phyloP scores from a whole-genome alignment of 2,113 vertebrate species.

The Hipposideros armiger region DNA sequence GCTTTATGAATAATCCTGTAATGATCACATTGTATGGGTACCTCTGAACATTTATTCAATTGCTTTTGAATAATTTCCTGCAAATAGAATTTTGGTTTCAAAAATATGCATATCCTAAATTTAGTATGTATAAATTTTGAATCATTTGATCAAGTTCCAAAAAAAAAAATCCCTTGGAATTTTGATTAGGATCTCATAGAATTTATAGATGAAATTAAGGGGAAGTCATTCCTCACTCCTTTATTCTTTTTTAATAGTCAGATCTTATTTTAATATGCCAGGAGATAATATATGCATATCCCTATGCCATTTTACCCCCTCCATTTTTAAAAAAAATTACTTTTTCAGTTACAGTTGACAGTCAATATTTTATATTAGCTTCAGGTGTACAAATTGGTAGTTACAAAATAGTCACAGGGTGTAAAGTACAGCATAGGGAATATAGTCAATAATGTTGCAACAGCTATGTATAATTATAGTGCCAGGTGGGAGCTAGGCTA shows the following conservation, averaged over 20 bases:
- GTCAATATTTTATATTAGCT: too few species aligned
- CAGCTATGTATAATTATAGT: too few species aligned
- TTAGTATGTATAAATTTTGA: neutral
- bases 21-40: neutral
- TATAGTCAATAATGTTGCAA: too few species aligned
- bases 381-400: too few species aligned
- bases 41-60: neutral
- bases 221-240: neutral
- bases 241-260: neutral
- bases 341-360: too few species aligned
- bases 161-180: neutral
- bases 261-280: constrained; percentile 47
- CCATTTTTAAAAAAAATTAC: neutral
- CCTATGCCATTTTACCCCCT: neutral
- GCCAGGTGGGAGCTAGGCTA: too few species aligned
- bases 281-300: constrained; percentile 16
- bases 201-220: neutral
- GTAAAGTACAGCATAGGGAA: too few species aligned
- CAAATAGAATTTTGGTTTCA: neutral
- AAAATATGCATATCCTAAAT: neutral
- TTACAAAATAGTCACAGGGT: too few species aligned
- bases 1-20: neutral
- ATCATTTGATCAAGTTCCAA: neutral
- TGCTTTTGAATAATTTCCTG: neutral
- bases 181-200: neutral